phyloP scores from a whole-genome alignment of 2,797 vertebrate species.

The Varecia variegata region DNA sequence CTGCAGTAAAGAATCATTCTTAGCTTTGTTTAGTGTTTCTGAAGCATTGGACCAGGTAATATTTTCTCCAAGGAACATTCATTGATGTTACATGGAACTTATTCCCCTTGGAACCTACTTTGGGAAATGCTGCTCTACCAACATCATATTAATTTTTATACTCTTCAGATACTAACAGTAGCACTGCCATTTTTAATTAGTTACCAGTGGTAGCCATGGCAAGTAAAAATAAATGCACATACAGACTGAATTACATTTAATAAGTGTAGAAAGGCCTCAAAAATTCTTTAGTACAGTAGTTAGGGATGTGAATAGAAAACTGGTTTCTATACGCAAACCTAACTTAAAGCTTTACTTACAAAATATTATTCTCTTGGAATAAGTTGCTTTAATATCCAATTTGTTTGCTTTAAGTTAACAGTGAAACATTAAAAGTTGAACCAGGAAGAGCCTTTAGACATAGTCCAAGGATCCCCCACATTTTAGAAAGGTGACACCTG shows the following conservation, averaged over 20 bases:
- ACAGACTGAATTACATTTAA: not conserved
- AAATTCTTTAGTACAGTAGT: not conserved
- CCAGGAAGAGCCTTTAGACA: not conserved
- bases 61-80: not conserved
- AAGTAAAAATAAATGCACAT: not conserved
- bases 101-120: not conserved
- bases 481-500: not conserved
- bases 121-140: not conserved
- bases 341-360: not conserved
- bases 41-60: not conserved
- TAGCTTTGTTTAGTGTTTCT: not conserved
- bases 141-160: not conserved
- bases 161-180: not conserved
- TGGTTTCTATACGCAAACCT: not conserved
- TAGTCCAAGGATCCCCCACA: not conserved
- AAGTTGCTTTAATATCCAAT: not conserved
- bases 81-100: not conserved
- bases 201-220: not conserved
- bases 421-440: not conserved
- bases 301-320: not conserved
- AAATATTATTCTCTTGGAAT: not conserved
- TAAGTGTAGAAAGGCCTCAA: not conserved
- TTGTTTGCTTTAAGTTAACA: constrained; percentile 6
- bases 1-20: not conserved
- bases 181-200: not conserved